phyloP scores from a whole-genome alignment of 1,140 invertebrate species.

The Drosophila nasuta region DNA sequence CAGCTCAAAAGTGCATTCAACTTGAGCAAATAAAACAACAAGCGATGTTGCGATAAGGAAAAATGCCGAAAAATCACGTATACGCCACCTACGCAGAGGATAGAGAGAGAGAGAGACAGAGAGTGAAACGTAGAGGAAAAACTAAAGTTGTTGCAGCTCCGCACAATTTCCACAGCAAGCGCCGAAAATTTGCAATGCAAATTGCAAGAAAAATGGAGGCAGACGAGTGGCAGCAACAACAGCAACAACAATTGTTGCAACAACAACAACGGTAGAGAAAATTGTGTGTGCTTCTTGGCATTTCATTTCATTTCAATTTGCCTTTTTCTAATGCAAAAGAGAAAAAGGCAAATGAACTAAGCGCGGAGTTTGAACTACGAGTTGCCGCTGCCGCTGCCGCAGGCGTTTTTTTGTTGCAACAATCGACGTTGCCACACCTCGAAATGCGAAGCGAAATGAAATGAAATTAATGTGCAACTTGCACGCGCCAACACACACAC shows the following conservation, averaged over 20 bases:
- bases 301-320: conserved; percentile 76
- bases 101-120: not conserved
- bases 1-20: conserved; percentile 68
- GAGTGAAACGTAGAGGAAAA: conserved; percentile 48
- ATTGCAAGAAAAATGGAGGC: conserved; percentile 59
- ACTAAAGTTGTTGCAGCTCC: conserved; percentile 34
- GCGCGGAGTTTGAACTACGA: conserved; percentile 76
- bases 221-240: conserved; percentile 40
- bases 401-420: conserved; percentile 51
- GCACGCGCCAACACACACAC: conserved; percentile 63
- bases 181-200: conserved; percentile 79
- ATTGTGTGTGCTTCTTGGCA: conserved; percentile 70
- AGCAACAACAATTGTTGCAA: conserved; percentile 13
- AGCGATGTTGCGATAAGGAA: conserved; percentile 69
- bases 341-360: conserved; percentile 79
- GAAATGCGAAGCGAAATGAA: conserved; percentile 71
- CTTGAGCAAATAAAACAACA: conserved; percentile 39
- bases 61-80: conserved; percentile 80
- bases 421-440: conserved; percentile 79
- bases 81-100: conserved; percentile 64
- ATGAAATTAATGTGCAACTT: conserved; percentile 82
- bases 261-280: conserved; percentile 32
- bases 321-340: conserved; percentile 73
- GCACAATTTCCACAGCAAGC: conserved; percentile 69
- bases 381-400: conserved; percentile 26